Evolutionary conservation across 2,888 invertebrate genomes (phyloP), one percentile per base, ranked within the genome.

Genomic region (Mythimna lalbum): DNA sequence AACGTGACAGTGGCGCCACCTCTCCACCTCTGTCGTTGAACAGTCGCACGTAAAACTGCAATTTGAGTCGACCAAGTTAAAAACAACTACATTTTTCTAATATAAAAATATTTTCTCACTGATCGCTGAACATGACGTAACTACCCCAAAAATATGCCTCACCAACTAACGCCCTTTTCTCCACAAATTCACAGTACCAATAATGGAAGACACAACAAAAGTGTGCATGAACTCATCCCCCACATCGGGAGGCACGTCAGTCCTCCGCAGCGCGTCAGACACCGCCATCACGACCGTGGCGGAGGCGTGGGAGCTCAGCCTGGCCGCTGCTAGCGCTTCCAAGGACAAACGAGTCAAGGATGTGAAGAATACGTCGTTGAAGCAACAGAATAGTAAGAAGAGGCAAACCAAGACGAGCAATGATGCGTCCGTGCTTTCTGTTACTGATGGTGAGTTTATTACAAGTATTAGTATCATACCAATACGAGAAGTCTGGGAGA

Each of bases 301-400:
- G 0, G 98, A 99, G 36, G 98, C 98, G 69, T 97, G 99, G 86
- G 96, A 96, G 85, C 96, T 98, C n/a, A 98, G 98, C 84, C 97
- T 98, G 69, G 98, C 98, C 14, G 98, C 98, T 62, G 98, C 98
- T 63, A 97, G 98, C 76, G 98, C 98, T 23, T 98, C 98, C 64
- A 98, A 98, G 94, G 98, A 98, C 92, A 98, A 98, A 92, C 97
- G 98, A 57, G 97, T 98, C 77, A 98, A 98, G 91, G 98, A 98
- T 93, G 97, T 97, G 63, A 97, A 98, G 93, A 97, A 98, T 91
- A 96, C 96, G 7, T 89, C 93, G 63, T 90, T 95, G 77, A 96
- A 96, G 75, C 94, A 95, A 39, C 94, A 93, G 80, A 90, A 86
- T 77, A 92, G 70, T 70, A 95, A 95, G 91, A 95, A 95, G 81